Percentiles rank a stretch among this genome's conserved stretches.
Evolutionary conservation across 2,113 vertebrate genomes (phyloP).

Genomic region (Ranitomeya variabilis): DNA sequence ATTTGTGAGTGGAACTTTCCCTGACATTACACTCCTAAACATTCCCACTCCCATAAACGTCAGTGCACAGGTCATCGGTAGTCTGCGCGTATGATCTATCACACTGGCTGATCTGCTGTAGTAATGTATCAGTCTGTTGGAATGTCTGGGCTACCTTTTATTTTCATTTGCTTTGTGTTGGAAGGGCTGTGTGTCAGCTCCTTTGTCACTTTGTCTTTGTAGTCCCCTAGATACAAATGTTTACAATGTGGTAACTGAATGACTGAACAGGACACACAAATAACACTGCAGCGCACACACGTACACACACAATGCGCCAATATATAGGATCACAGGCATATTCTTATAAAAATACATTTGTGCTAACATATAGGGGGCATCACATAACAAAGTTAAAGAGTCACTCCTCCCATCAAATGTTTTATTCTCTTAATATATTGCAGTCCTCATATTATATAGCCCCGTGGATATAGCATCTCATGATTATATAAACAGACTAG

Average conservation of each 20-base stretch:
- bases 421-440: too few relatives aligned
- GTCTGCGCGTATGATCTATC: conserved; percentile 7
- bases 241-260: conserved; percentile 47
- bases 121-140: conserved; percentile 33
- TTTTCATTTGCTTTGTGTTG: conserved; percentile 16
- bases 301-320: neutral
- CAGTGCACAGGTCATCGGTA: neutral
- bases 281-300: neutral
- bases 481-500: neutral
- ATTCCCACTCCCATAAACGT: neutral
- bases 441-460: too few relatives aligned
- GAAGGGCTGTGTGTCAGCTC: conserved; percentile 7
- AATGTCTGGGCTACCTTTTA: conserved; percentile 35
- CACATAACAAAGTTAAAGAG: neutral
- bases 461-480: neutral
- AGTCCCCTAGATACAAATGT: conserved; percentile 44
- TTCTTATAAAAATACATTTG: neutral
- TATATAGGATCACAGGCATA: neutral
- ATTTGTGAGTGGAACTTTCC: conserved; percentile 25
- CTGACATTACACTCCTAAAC: neutral
- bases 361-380: too few relatives aligned
- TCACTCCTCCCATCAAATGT: neutral
- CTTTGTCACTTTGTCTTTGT: conserved; percentile 43
- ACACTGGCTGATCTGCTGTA: neutral
- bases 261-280: conserved; percentile 40